Conservation (phyloP, 1,140 invertebrate species). For the Galendromus occidentalis region DNA sequence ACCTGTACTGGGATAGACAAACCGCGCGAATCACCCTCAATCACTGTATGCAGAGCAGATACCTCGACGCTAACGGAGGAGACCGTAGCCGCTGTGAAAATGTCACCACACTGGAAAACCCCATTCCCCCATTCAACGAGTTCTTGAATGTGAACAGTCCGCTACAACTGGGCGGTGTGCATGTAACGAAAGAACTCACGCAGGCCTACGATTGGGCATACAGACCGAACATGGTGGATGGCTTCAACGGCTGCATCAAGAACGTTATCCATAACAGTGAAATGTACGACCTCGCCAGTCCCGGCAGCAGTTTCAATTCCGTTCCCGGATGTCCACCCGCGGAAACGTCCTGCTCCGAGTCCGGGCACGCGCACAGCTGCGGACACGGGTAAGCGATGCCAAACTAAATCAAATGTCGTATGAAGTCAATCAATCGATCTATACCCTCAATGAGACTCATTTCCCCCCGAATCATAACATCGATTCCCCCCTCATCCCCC, state of each 20-base stretch:
- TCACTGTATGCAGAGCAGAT: constrained; percentile 66
- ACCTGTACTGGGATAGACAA: constrained; percentile 84
- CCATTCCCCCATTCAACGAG: constrained; percentile 79
- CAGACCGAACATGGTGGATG: constrained; percentile 33
- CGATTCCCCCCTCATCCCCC: too few relatives aligned
- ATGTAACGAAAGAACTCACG: constrained; percentile 32
- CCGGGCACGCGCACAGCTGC: constrained; percentile 4
- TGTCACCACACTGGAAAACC: constrained; percentile 35
- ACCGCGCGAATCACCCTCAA: constrained; percentile 69
- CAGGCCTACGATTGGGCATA: constrained; percentile 45
- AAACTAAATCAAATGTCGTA: not conserved
- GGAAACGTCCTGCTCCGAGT: constrained; percentile 12
- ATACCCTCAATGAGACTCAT: too few relatives aligned
- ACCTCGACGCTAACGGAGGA: constrained; percentile 55
- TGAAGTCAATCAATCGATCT: too few relatives aligned
- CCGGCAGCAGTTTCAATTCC: constrained; percentile 19
- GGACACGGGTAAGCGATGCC: not conserved
- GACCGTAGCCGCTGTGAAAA: constrained; percentile 72
- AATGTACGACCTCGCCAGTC: constrained; percentile 28
- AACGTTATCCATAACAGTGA: constrained; percentile 90
- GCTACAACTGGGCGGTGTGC: constrained; percentile 72
- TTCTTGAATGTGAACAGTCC: constrained; percentile 90
- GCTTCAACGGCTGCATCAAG: constrained; percentile 81
- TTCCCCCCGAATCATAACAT: too few relatives aligned
- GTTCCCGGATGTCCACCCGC: constrained; percentile 20